phyloP scores from a whole-genome alignment of 2,888 invertebrate species.

The Andrena marginata region DNA sequence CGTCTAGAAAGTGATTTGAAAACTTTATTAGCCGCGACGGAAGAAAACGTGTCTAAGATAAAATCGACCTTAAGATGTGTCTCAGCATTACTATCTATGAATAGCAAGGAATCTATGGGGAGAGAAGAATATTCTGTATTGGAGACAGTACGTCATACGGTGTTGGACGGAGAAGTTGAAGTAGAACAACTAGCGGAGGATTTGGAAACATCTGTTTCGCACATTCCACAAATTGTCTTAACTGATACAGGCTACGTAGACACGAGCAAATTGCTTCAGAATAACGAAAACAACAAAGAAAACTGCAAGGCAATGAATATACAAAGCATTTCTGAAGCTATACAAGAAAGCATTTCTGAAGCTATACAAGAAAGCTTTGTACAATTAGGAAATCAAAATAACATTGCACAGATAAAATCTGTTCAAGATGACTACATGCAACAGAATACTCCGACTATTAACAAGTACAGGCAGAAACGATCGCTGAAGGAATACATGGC shows the following conservation, averaged over 20 bases:
- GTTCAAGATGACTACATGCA: not conserved
- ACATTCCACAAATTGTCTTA: not conserved
- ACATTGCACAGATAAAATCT: conserved; percentile 1
- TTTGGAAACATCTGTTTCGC: not conserved
- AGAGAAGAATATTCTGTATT: not conserved
- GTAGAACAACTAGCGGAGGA: not conserved
- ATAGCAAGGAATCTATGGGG: not conserved
- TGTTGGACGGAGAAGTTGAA: conserved; percentile 24
- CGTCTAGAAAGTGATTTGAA: conserved; percentile 29
- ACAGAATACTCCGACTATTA: conserved; percentile 12
- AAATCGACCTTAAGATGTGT: conserved; percentile 27
- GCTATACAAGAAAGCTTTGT: conserved; percentile 31
- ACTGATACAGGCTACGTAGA: not conserved
- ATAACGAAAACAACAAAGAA: conserved; percentile 34
- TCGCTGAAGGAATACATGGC: conserved; percentile 71
- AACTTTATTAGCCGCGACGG: conserved; percentile 21
- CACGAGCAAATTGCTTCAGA: not conserved
- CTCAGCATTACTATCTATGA: conserved; percentile 4
- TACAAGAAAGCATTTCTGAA: conserved; percentile 23
- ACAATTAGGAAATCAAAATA: conserved; percentile 44
- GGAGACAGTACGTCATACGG: not conserved
- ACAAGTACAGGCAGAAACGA: conserved; percentile 21
- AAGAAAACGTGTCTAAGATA: conserved; percentile 33
- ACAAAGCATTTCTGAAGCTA: not conserved
- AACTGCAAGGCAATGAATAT: not conserved